Evolutionary conservation across 2,888 invertebrate genomes (phyloP).

Genomic region (Parascotia fuliginaria): DNA sequence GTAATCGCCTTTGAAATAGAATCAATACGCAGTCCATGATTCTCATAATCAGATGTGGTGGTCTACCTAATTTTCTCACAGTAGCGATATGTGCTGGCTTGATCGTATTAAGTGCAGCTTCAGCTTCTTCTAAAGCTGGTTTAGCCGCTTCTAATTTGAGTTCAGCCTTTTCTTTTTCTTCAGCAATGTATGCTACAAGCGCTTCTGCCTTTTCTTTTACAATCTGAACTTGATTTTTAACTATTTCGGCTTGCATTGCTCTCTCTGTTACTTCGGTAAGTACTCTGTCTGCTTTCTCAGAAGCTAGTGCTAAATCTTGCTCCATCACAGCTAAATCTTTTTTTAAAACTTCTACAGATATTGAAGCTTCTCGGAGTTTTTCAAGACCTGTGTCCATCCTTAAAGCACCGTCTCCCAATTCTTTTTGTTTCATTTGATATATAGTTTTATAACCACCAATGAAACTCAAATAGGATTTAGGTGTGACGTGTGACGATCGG

Average conservation of each 20-base stretch:
- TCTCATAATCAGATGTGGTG: constrained; percentile 98
- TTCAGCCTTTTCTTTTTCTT: constrained; percentile 96
- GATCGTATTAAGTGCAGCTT: constrained; percentile 97
- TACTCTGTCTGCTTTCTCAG: constrained; percentile 95
- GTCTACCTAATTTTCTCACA: constrained; percentile 96
- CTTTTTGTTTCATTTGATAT: constrained; percentile 94
- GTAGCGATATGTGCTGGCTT: constrained; percentile 98
- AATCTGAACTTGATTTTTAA: constrained; percentile 97
- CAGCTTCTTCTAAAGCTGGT: constrained; percentile 97
- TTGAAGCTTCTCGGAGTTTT: constrained; percentile 97
- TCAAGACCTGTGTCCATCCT: constrained; percentile 98
- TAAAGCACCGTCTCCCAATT: constrained; percentile 94
- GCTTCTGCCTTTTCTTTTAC: constrained; percentile 98
- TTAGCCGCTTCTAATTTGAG: constrained; percentile 97
- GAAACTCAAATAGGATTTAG: constrained; percentile 98
- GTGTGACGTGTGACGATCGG: constrained; percentile 97
- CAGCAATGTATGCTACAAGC: constrained; percentile 93
- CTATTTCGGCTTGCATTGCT: constrained; percentile 97
- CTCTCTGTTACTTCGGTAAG: constrained; percentile 95
- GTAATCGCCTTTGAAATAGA: constrained; percentile 95
- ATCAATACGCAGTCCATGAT: constrained; percentile 99
- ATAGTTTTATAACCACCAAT: constrained; percentile 98
- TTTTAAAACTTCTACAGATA: constrained; percentile 96
- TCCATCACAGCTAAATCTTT: constrained; percentile 98
- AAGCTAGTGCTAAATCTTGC: constrained; percentile 95